phyloP scores from a whole-genome alignment of 2,888 invertebrate species.

The Andrena flavipes region DNA sequence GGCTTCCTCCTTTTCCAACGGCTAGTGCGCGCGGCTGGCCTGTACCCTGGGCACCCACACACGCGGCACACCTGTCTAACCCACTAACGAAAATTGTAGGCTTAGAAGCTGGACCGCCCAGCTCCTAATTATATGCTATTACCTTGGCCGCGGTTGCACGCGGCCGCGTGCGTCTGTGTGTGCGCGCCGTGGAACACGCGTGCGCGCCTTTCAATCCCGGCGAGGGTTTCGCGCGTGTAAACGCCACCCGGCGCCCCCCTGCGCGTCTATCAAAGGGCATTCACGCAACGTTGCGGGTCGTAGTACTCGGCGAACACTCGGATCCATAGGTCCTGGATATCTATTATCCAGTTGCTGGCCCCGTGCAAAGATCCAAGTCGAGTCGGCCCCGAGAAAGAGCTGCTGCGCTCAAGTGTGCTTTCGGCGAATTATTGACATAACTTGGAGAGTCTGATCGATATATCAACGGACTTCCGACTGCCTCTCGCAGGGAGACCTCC shows the following conservation, averaged over 20 bases:
- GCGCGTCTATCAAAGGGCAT: not conserved
- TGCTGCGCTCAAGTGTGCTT: conserved; percentile 9
- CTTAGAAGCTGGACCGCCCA: conserved; percentile 66
- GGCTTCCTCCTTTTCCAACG: conserved; percentile 33
- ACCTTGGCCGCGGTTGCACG: conserved; percentile 44
- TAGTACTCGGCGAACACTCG: not conserved
- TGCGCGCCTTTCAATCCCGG: conserved; percentile 7
- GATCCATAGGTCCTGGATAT: conserved; percentile 34
- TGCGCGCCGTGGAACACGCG: conserved; percentile 19
- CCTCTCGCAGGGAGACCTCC: not conserved
- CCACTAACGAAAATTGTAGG: conserved; percentile 71
- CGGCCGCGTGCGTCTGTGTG: conserved; percentile 20
- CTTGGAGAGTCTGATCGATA: conserved; percentile 63
- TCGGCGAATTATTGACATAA: conserved; percentile 72
- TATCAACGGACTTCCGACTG: conserved; percentile 21
- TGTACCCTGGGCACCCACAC: conserved; percentile 30
- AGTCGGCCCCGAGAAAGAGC: conserved; percentile 63
- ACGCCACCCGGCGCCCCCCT: not conserved
- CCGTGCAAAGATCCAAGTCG: conserved; percentile 58
- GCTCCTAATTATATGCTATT: conserved; percentile 74
- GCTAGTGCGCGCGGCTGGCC: not conserved
- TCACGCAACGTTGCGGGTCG: conserved; percentile 13
- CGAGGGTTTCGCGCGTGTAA: not conserved
- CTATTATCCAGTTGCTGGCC: conserved; percentile 67
- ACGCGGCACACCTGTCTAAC: conserved; percentile 58